Conservation (phyloP, 2,797 vertebrate genomes). For the Smutsia temminckii region DNA sequence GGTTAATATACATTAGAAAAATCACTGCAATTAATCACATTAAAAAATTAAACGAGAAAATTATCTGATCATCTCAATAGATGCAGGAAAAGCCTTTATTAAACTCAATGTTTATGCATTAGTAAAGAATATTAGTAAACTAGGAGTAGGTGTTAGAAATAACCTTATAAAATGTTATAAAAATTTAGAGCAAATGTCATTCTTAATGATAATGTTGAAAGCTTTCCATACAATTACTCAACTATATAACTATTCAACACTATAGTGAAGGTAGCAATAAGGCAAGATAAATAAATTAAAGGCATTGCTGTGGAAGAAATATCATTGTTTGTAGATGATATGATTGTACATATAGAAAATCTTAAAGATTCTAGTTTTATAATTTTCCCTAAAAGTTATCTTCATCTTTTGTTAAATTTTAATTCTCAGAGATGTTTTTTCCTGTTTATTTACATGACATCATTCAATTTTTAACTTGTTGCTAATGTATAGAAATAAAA, state of each 20-base stretch:
- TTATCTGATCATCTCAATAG: neutral
- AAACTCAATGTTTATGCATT: neutral
- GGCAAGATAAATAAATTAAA: neutral
- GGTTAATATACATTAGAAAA: neutral
- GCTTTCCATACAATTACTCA: neutral
- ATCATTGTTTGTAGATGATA: neutral
- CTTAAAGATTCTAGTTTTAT: neutral
- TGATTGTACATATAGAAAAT: neutral
- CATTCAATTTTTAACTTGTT: slow-evolving; percentile 1
- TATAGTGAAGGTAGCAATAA: neutral
- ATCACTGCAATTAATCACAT: neutral
- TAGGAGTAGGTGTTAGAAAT: neutral
- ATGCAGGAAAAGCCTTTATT: neutral
- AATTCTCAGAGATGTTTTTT: slow-evolving; percentile 20
- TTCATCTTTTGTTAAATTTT: slow-evolving; percentile 1
- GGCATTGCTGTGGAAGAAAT: neutral
- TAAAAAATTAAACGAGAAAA: slow-evolving; percentile 31
- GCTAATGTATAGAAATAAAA: slow-evolving; percentile 14
- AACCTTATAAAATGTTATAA: neutral
- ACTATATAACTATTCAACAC: neutral
- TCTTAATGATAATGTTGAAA: neutral
- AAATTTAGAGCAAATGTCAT: neutral
- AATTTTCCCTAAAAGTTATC: neutral
- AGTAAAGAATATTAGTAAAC: neutral
- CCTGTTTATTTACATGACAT: neutral